These are phyloP conservation scores for Geophilus truncorum DNA, from an alignment of 2,888 invertebrate species.

Conservation along the genomic window DNA sequence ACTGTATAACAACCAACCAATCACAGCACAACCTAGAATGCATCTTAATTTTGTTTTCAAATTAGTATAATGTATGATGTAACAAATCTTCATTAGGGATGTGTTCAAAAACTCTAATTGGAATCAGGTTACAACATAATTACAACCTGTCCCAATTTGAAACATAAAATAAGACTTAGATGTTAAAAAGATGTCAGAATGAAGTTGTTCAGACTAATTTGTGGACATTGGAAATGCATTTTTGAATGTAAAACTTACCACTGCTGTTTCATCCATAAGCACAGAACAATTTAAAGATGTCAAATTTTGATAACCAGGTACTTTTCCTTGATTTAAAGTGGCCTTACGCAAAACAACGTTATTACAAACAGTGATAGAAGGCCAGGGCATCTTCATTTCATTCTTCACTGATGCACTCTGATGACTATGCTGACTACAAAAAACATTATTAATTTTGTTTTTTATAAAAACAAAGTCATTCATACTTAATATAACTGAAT, in stretches of 20 bases:
- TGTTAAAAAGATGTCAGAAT: too few species aligned
- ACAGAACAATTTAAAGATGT: neutral
- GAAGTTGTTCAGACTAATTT: too few species aligned
- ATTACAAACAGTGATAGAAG: constrained; percentile 18
- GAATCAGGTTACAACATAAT: too few species aligned
- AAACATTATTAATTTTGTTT: neutral
- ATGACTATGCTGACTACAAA: neutral
- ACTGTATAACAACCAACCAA: too few species aligned
- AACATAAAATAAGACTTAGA: too few species aligned
- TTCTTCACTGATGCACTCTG: neutral
- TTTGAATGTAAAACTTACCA: too few species aligned
- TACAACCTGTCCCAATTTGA: too few species aligned
- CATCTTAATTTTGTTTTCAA: too few species aligned
- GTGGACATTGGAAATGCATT: too few species aligned
- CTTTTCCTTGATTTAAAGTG: neutral
- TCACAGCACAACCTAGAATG: neutral
- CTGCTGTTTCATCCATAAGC: neutral
- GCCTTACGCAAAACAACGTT: neutral
- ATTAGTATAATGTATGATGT: too few species aligned
- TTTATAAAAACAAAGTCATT: neutral
- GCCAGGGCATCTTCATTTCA: neutral
- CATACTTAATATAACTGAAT: neutral
- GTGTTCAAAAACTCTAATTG: too few species aligned
- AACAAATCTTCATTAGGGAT: too few species aligned
- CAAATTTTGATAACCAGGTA: neutral